Evolutionary conservation across 1,140 invertebrate species (phyloP).

Genomic region (Trialeurodes vaporariorum): DNA sequence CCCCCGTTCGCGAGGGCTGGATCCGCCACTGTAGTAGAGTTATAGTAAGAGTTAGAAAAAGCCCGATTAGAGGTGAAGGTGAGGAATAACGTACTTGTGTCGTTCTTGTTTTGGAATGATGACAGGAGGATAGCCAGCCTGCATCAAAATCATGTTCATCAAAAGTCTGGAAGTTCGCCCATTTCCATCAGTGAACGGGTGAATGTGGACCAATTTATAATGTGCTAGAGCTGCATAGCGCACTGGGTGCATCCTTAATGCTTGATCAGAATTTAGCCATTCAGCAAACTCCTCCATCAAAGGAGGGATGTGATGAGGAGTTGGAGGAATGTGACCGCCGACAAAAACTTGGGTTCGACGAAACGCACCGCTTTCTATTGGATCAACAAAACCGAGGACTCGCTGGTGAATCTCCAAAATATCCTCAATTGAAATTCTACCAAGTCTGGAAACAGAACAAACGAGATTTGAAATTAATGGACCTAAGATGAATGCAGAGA

Average conservation of each 20-base stretch:
- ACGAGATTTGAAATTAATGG: background rate
- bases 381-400: slow-evolving; percentile 88
- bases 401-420: slow-evolving; percentile 86
- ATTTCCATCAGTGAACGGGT: slow-evolving; percentile 88
- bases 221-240: slow-evolving; percentile 88
- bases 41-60: too few relatives aligned
- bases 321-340: slow-evolving; percentile 79
- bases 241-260: slow-evolving; percentile 71
- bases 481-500: background rate
- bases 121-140: slow-evolving; percentile 91
- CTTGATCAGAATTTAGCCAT: slow-evolving; percentile 84
- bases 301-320: slow-evolving; percentile 59
- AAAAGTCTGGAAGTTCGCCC: slow-evolving; percentile 85
- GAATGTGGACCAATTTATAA: slow-evolving; percentile 91
- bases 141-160: slow-evolving; percentile 97
- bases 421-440: slow-evolving; percentile 64
- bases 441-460: slow-evolving; percentile 45
- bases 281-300: slow-evolving; percentile 79
- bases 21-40: too few relatives aligned
- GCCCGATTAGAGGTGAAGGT: too few relatives aligned
- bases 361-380: slow-evolving; percentile 71
- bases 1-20: too few relatives aligned
- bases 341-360: slow-evolving; percentile 83
- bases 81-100: slow-evolving; percentile 31
- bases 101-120: slow-evolving; percentile 88